Base-by-base conservation (phyloP, 2,797 vertebrate species). In the Melanotaenia pygmaea region DNA sequence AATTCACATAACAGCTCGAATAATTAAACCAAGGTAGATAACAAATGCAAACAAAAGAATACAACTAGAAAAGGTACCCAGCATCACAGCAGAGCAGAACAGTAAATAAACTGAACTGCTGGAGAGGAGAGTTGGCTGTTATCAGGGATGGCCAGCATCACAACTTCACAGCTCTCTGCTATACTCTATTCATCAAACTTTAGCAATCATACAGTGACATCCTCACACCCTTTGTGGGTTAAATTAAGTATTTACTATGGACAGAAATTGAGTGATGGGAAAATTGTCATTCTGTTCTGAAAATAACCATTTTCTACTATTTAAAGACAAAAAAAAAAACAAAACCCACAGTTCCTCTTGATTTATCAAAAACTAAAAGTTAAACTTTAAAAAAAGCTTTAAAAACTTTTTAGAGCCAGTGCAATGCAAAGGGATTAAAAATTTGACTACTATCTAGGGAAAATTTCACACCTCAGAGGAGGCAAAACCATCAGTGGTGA, bases 381-480 rank as follows among this genome's bases (percentile, higher is more conserved):
- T 45, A 18, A 18, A 45, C 43, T 20, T 20, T 20, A 20, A 45
- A 45, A 0, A 8, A 45, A 20, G 16, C 14, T 43, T 18, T 43
- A 43, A 43, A 43, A 16, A 18, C 40, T 18, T 14, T 43, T 18
- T 0, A 43, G 38, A 5, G 40, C 16, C 4, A 43, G 14, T 43
- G 40, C 14, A 18, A 16, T 43, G 3, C 14, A 43, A 10, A 16
- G 5, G 40, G 11, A 22, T 22, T 0, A 3, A 32, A 76, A 67
- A 53, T 66, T 43, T 11, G 26, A 53, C 64, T 65, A 51, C 37
- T 75, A 60, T 72, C 56, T 60, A 51, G 20, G 40, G 43, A 64
- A 61, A 64, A 72, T 66, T 64, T 83, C 72, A 70, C 76, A 79
- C 72, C 50, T 45, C n/a, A 30, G 66, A 64, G 74, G 74, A 85